Percentiles rank a stretch among this genome's conserved stretches.
phyloP scores from a whole-genome alignment of 2,113 vertebrate species.

The Thermophis baileyi region DNA sequence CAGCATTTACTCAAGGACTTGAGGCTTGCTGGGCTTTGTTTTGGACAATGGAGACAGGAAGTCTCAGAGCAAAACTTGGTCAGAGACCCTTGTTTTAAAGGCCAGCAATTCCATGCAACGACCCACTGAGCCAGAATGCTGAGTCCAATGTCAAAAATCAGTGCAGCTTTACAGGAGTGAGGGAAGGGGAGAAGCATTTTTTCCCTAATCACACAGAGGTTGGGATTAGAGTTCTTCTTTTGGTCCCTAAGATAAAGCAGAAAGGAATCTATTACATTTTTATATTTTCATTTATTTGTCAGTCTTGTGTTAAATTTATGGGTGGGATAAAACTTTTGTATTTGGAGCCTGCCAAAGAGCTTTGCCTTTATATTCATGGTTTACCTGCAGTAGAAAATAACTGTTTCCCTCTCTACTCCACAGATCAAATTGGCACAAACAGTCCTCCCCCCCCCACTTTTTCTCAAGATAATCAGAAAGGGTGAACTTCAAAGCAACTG shows the following conservation, averaged over 20 bases:
- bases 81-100: constrained; percentile 56
- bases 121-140: constrained; percentile 47
- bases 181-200: neutral
- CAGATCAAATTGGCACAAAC: neutral
- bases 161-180: neutral
- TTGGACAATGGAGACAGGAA: constrained; percentile 74
- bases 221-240: neutral
- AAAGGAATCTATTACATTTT: neutral
- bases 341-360: neutral
- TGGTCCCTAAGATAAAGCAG: neutral
- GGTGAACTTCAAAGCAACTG: neutral
- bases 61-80: constrained; percentile 68
- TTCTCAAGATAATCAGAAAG: neutral
- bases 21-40: constrained; percentile 52
- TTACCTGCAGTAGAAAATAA: neutral
- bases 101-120: constrained; percentile 53
- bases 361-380: neutral
- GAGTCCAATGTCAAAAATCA: constrained; percentile 14
- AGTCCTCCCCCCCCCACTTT: neutral
- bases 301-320: neutral
- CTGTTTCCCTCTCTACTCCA: neutral
- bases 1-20: constrained; percentile 62
- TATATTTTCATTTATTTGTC: neutral
- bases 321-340: neutral
- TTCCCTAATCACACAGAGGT: neutral